phyloP scores from a whole-genome alignment of 1,140 invertebrate species.

The Saccostrea echinata region DNA sequence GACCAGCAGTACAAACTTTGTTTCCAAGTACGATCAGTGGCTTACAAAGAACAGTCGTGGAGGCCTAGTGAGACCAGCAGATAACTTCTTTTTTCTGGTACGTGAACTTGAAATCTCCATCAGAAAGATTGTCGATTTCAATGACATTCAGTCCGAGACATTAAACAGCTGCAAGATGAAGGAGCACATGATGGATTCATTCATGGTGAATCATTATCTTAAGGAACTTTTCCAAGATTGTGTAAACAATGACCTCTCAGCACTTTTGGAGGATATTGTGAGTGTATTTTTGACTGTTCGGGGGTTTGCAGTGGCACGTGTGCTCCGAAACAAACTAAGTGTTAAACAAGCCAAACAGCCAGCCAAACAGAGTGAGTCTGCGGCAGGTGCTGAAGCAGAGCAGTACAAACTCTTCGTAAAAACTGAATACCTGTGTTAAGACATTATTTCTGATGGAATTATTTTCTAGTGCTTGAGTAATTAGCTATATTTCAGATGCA shows the following conservation, averaged over 20 bases:
- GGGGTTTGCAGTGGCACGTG: conserved; percentile 12
- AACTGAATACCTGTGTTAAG: too few species aligned
- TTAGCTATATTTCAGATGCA: too few species aligned
- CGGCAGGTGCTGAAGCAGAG: not conserved
- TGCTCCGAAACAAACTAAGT: not conserved
- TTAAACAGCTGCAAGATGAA: conserved; percentile 3
- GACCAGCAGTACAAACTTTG: not conserved
- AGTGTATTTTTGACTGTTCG: conserved; percentile 1
- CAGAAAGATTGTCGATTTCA: not conserved
- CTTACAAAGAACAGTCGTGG: conserved; percentile 28
- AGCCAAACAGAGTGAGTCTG: not conserved
- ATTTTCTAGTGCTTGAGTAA: too few species aligned
- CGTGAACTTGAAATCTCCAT: conserved; percentile 38
- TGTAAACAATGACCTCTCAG: not conserved
- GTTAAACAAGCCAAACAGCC: not conserved
- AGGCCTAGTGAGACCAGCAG: conserved; percentile 13
- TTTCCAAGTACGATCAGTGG: conserved; percentile 20
- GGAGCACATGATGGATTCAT: not conserved
- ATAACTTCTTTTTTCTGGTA: conserved; percentile 31
- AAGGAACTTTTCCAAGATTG: not conserved
- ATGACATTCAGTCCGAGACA: not conserved
- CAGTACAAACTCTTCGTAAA: not conserved
- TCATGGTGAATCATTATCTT: conserved; percentile 25
- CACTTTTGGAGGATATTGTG: not conserved
- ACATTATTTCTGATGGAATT: too few species aligned